phyloP scores from a whole-genome alignment of 2,113 vertebrate genomes.

The Henicopernis longicauda region DNA sequence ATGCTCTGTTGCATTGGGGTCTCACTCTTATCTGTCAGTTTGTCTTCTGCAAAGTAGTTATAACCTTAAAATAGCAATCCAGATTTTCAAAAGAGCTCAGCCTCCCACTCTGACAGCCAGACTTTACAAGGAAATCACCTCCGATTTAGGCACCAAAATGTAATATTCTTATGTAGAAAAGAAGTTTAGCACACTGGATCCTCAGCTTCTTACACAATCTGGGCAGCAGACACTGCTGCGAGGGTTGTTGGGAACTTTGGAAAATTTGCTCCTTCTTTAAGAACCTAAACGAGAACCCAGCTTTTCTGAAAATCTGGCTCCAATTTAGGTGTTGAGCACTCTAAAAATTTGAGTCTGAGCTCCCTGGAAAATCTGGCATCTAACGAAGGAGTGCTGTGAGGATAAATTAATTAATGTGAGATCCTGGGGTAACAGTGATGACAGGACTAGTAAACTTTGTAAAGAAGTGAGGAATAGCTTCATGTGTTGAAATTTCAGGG shows the following conservation, averaged over 20 bases:
- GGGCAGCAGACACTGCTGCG: not conserved
- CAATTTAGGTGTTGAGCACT: not conserved
- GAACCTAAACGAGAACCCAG: not conserved
- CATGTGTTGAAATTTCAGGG: not conserved
- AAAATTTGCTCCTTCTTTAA: not conserved
- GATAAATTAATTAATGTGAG: not conserved
- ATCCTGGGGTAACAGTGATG: not conserved
- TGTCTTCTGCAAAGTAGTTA: not conserved
- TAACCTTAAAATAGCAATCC: not conserved
- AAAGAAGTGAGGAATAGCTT: not conserved
- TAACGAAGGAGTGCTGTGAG: not conserved
- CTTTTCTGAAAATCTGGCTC: not conserved
- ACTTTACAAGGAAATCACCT: not conserved
- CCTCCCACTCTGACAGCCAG: conserved; percentile 27
- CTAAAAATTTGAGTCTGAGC: not conserved
- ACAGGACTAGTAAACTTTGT: not conserved
- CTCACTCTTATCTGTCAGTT: not conserved
- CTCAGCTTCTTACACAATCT: not conserved
- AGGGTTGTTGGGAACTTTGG: not conserved
- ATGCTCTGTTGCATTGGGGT: not conserved
- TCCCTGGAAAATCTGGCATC: not conserved
- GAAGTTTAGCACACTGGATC: not conserved
- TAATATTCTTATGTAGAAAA: not conserved
- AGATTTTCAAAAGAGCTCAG: not conserved
- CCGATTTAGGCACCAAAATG: not conserved